Conservation (phyloP, 1,140 invertebrate species). For the Drosophila lini region DNA sequence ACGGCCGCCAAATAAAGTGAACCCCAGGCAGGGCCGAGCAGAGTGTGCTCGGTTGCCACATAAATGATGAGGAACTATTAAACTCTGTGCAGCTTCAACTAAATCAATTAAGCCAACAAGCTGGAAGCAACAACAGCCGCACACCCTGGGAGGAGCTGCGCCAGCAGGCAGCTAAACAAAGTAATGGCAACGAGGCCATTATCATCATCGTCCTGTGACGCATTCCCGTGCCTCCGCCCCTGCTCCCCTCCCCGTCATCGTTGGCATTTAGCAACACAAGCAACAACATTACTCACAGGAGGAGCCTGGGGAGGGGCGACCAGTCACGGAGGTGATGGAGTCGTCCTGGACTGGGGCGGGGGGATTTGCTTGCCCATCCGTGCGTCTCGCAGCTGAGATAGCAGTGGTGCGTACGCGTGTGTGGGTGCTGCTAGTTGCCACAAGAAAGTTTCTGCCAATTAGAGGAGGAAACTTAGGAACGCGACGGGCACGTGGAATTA, state of each 20-base stretch:
- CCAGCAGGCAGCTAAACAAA: constrained; percentile 45
- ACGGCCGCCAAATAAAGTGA: constrained; percentile 23
- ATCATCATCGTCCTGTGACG: constrained; percentile 67
- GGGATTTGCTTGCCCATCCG: constrained; percentile 45
- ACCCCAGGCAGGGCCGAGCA: background rate
- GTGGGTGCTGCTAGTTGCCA: constrained; percentile 30
- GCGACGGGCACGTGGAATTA: constrained; percentile 60
- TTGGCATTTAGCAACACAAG: constrained; percentile 69
- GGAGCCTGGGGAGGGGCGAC: background rate
- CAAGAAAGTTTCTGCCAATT: constrained; percentile 67
- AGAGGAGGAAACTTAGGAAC: constrained; percentile 48
- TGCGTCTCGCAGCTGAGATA: constrained; percentile 61
- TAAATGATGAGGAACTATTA: constrained; percentile 75
- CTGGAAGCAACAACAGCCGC: constrained; percentile 42
- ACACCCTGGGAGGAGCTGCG: constrained; percentile 24
- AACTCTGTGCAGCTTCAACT: constrained; percentile 66
- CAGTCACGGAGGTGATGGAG: constrained; percentile 18
- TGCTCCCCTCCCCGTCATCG: constrained; percentile 36
- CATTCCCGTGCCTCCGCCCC: constrained; percentile 6
- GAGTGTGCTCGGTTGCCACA: constrained; percentile 27
- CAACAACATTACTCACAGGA: constrained; percentile 69
- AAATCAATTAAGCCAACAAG: constrained; percentile 78
- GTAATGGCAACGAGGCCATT: constrained; percentile 68
- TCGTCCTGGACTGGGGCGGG: constrained; percentile 1
- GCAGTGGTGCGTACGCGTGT: constrained; percentile 24